These are phyloP conservation scores for Thereuonema tuberculata DNA, from an alignment of 1,140 invertebrate species.

Conservation along the genomic window DNA sequence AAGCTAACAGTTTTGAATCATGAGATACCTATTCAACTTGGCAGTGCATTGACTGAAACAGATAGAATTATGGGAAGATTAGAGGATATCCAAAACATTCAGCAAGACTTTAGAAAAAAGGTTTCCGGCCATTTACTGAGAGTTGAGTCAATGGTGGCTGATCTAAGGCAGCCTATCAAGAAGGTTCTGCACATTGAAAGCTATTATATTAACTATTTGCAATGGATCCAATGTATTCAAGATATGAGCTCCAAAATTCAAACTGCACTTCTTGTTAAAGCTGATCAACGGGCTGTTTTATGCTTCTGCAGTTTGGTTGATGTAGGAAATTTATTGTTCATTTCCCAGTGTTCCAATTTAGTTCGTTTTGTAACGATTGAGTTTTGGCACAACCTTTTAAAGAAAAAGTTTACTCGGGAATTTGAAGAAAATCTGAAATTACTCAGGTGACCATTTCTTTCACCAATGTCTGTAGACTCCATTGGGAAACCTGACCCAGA, in stretches of 20 bases:
- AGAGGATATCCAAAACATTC: no score
- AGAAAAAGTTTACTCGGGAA: conserved; percentile 58
- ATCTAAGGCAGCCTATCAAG: no score
- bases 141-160: no score
- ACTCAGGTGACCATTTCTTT: conserved; percentile 55
- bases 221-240: no score
- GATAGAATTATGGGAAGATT: no score
- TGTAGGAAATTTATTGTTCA: conserved; percentile 40
- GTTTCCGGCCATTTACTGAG: no score
- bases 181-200: no score
- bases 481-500: conserved; percentile 21
- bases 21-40: no score
- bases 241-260: background rate
- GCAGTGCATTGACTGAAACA: no score
- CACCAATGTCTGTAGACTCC: conserved; percentile 19
- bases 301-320: conserved; percentile 39
- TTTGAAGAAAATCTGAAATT: conserved; percentile 62
- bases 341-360: conserved; percentile 45
- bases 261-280: conserved; percentile 1
- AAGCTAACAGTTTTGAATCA: no score
- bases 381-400: conserved; percentile 70
- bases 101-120: no score
- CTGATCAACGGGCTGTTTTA: background rate
- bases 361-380: conserved; percentile 47
- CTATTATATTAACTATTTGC: no score